Evolutionary conservation across 2,888 invertebrate species (phyloP).

Genomic region (Leucophora obtusa): DNA sequence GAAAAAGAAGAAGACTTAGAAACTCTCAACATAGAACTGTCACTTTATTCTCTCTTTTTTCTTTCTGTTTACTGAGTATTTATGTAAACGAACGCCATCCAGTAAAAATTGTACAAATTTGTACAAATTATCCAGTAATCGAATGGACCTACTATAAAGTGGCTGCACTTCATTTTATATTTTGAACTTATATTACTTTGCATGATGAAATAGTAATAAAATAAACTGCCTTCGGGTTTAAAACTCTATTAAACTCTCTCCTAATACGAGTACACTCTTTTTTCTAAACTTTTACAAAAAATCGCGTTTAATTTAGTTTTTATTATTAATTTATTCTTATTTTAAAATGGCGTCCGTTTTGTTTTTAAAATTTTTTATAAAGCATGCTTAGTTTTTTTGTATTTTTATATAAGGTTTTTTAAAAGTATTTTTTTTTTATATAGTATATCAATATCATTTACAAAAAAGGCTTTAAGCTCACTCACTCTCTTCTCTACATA

Average conservation of each 20-base stretch:
- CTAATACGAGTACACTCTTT: not conserved
- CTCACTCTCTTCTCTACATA: not conserved
- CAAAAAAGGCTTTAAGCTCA: conserved; percentile 30
- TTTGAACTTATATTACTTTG: conserved; percentile 31
- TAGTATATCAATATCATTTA: conserved; percentile 19
- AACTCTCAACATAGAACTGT: too few species aligned
- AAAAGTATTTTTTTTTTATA: conserved; percentile 32
- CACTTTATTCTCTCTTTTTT: too few species aligned
- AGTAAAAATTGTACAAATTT: too few species aligned
- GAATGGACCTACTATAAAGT: too few species aligned
- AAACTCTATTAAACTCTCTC: conserved; percentile 47
- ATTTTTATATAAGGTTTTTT: conserved; percentile 34
- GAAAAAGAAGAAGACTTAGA: too few species aligned
- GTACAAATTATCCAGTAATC: too few species aligned
- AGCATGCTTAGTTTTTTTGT: conserved; percentile 36
- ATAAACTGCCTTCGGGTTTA: conserved; percentile 59
- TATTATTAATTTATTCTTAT: conserved; percentile 4
- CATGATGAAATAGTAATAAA: conserved; percentile 24
- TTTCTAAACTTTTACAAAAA: conserved; percentile 43
- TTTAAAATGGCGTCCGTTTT: conserved; percentile 48
- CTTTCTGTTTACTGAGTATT: too few species aligned
- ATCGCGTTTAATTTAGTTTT: conserved; percentile 4
- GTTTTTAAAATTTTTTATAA: conserved; percentile 21
- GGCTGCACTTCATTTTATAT: not conserved
- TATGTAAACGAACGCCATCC: too few species aligned